phyloP scores from a whole-genome alignment of 1,140 invertebrate species.

The Homalodisca vitripennis region DNA sequence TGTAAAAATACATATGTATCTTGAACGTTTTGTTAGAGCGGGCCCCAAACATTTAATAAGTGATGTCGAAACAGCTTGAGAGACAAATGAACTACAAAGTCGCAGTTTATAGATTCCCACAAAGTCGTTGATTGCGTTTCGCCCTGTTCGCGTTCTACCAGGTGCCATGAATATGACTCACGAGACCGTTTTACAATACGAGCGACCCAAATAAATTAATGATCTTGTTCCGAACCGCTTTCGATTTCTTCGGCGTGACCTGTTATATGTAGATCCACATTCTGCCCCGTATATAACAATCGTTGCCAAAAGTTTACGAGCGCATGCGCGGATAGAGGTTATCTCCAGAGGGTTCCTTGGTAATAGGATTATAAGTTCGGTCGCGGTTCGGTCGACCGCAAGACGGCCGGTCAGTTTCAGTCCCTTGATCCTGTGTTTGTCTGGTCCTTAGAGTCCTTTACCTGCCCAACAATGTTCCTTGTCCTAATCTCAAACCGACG shows the following conservation, averaged over 20 bases:
- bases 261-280: conserved; percentile 15
- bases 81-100: too few relatives aligned
- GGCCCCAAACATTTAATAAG: too few relatives aligned
- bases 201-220: conserved; percentile 1
- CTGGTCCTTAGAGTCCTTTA: background rate
- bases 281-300: too few relatives aligned
- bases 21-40: too few relatives aligned
- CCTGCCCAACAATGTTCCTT: too few relatives aligned
- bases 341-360: background rate
- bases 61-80: too few relatives aligned
- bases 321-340: too few relatives aligned
- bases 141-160: background rate
- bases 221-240: background rate
- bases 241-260: background rate
- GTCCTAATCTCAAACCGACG: too few relatives aligned
- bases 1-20: too few relatives aligned
- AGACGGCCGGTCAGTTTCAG: background rate
- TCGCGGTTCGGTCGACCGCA: background rate
- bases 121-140: too few relatives aligned
- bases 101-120: too few relatives aligned
- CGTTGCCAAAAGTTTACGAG: too few relatives aligned
- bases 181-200: background rate
- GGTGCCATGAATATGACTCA: background rate
- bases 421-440: background rate
- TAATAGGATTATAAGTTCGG: background rate